Percentiles rank a stretch among this genome's conserved stretches.
Evolutionary conservation across 2,888 invertebrate genomes (phyloP).

Genomic region (Neria commutata): DNA sequence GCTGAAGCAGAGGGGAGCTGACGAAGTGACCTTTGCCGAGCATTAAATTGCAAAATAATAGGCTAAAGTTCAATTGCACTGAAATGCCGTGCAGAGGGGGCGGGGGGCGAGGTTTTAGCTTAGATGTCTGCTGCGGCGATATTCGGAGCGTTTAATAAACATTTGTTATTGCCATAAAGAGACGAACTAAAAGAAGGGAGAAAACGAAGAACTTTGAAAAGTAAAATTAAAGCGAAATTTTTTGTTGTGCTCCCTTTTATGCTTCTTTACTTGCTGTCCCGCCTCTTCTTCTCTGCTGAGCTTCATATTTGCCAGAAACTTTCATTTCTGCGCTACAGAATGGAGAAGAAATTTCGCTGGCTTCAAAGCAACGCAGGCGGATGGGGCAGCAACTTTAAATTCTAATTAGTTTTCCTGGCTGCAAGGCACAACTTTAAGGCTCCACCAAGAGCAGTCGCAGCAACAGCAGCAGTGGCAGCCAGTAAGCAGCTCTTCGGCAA

Average conservation of each 20-base stretch:
- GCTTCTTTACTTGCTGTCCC: not conserved
- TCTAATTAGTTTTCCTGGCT: slow-evolving; percentile 57
- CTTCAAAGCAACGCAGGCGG: slow-evolving; percentile 35
- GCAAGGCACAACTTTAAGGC: slow-evolving; percentile 52
- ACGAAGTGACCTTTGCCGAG: no score
- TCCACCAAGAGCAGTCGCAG: slow-evolving; percentile 35
- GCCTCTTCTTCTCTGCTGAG: not conserved
- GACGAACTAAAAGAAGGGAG: slow-evolving; percentile 29
- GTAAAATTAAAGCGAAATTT: slow-evolving; percentile 15
- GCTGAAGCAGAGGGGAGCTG: slow-evolving; percentile 13
- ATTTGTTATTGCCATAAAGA: no score
- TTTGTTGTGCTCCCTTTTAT: not conserved
- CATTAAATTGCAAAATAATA: slow-evolving; percentile 15
- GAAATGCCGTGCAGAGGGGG: no score
- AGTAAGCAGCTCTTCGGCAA: no score
- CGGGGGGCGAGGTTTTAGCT: no score
- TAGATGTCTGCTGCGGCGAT: no score
- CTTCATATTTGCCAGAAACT: not conserved
- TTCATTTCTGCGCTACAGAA: not conserved
- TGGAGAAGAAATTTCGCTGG: slow-evolving; percentile 11
- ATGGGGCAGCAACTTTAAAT: slow-evolving; percentile 43
- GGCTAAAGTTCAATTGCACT: slow-evolving; percentile 19
- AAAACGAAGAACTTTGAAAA: slow-evolving; percentile 41
- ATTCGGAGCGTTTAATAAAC: no score
- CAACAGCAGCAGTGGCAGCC: no score